Base-by-base conservation (phyloP, 2,797 vertebrate genomes). In the Muscicapa striata region DNA sequence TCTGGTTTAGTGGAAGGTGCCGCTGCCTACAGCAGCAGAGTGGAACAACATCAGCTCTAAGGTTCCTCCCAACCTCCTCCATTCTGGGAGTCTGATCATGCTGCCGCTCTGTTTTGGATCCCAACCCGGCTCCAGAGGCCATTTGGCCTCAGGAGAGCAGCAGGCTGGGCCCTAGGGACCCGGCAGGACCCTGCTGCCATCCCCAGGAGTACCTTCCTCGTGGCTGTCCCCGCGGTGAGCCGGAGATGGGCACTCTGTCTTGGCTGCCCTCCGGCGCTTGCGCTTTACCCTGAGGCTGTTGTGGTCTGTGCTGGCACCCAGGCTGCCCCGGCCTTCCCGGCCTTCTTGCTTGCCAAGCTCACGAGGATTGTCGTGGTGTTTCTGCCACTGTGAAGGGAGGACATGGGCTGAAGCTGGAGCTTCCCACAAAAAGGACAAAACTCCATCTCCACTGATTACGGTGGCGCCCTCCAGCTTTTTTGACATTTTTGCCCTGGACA, bases 271-370 rank as follows among this genome's bases (percentile, higher is more conserved):
- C 95, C 97, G 96, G 73, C 97, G 97, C 92, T 98, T 98, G 74
- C 98, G 97, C 97, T 98, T 98, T 54, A 97, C 95, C 89, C 97
- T 97, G 89, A 97, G 94, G 94, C 95, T 97, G 83, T 85, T 96
- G 91, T 97, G 97, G 67, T 98, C 98, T 23, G 95, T 97, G 87
- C 54, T 74, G 45, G 97, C 93, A 29, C 92, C 97, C 81, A 83
- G 76, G 73, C 94, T 5, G 34, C 81, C 70, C 23, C 89, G 95
- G 78, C 94, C 89, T 22, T 96, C 97, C 51, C 89, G 95, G 78
- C 94, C 89, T 22, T 96, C 97, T 48, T 94, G 96, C 92, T 96
- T 97, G 87, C 91, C 64, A 17, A 90, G 90, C 75, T 98, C 96
- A 5, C 82, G 97, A 5, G 94, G 92, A 54, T 94, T 96, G 32